Evolutionary conservation across 2,888 invertebrate species (phyloP).

Genomic region (Dicranocentrus wangi): DNA sequence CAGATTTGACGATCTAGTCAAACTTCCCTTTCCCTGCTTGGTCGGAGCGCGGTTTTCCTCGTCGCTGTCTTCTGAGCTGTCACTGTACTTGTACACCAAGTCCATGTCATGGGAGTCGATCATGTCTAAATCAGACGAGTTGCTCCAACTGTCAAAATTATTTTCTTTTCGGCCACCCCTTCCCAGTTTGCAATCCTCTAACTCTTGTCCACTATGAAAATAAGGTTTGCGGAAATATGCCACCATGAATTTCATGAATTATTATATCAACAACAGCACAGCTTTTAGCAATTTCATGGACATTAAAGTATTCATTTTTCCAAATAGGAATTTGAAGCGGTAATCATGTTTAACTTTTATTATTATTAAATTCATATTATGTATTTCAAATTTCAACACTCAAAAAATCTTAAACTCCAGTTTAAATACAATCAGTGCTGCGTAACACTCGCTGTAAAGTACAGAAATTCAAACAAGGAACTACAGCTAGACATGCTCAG

Average conservation of each 20-base stretch:
- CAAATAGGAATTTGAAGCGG: too few species aligned
- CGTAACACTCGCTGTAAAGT: background rate
- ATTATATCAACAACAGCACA: too few species aligned
- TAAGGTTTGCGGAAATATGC: too few species aligned
- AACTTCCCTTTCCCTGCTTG: conserved; percentile 33
- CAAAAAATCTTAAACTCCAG: conserved; percentile 19
- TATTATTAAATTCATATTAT: conserved; percentile 9
- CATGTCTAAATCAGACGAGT: conserved; percentile 60
- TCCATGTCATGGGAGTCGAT: conserved; percentile 60
- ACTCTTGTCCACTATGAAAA: background rate
- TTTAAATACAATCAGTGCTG: conserved; percentile 26
- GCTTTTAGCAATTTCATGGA: too few species aligned
- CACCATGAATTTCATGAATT: too few species aligned
- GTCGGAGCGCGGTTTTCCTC: conserved; percentile 53
- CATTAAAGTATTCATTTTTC: too few species aligned
- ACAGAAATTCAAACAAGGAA: background rate
- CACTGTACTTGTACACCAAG: conserved; percentile 69
- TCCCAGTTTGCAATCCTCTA: background rate
- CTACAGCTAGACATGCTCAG: background rate
- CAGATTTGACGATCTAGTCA: conserved; percentile 41
- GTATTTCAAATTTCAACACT: background rate
- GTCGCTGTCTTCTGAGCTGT: conserved; percentile 61
- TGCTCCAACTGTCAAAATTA: conserved; percentile 54
- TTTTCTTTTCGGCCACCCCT: background rate
- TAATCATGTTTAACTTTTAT: conserved; percentile 16